phyloP scores from a whole-genome alignment of 1,140 invertebrate genomes.

The Drosophila malerkotliana region DNA sequence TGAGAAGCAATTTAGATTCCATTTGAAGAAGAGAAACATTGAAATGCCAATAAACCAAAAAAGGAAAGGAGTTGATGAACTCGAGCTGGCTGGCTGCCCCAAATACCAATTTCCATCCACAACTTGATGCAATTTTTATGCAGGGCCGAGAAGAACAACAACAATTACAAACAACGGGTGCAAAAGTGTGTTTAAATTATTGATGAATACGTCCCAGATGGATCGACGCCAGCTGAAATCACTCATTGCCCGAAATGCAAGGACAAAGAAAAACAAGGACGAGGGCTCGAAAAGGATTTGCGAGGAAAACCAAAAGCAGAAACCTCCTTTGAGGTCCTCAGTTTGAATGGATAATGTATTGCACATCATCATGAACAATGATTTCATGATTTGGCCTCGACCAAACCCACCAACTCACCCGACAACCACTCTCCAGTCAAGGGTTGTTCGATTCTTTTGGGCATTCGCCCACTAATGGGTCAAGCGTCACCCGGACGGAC shows the following conservation, averaged over 20 bases:
- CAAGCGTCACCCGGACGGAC: conserved; percentile 78
- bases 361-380: conserved; percentile 79
- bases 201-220: conserved; percentile 73
- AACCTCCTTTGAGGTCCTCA: conserved; percentile 64
- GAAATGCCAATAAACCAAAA: not conserved
- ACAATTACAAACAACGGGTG: conserved; percentile 24
- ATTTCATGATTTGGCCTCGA: conserved; percentile 72
- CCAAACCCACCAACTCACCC: not conserved
- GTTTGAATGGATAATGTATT: conserved; percentile 75
- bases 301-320: conserved; percentile 18
- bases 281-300: conserved; percentile 34
- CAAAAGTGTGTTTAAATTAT: conserved; percentile 73
- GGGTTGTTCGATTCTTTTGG: conserved; percentile 59
- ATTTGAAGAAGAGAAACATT: conserved; percentile 7
- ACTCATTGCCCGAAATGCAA: conserved; percentile 51
- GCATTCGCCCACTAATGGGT: conserved; percentile 76
- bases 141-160: conserved; percentile 28
- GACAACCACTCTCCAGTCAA: conserved; percentile 28
- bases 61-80: not conserved
- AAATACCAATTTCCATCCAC: conserved; percentile 23
- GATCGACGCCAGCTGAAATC: conserved; percentile 72
- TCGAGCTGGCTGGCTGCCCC: not conserved
- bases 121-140: conserved; percentile 52
- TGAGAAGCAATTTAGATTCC: not conserved
- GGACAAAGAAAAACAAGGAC: conserved; percentile 30